These are phyloP conservation scores for Callinectes sapidus DNA, from an alignment of 2,888 invertebrate genomes.

Conservation along the genomic window DNA sequence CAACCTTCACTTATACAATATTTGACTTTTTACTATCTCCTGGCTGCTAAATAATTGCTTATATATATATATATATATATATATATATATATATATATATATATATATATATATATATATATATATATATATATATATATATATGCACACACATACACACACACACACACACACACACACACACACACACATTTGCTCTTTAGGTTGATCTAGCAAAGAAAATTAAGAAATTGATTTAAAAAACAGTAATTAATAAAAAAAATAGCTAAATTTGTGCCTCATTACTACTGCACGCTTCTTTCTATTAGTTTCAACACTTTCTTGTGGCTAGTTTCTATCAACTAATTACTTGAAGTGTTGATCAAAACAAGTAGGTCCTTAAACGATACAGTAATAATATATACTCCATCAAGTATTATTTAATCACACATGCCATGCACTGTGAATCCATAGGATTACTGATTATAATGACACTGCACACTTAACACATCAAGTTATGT, in stretches of 20 bases:
- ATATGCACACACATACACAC: conserved; percentile 49
- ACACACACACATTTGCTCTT: conserved; percentile 45
- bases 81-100: conserved; percentile 51
- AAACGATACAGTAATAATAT: conserved; percentile 45
- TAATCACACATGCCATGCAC: conserved; percentile 54
- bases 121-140: conserved; percentile 51
- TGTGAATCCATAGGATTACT: conserved; percentile 37
- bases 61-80: conserved; percentile 48
- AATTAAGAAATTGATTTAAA: too few relatives aligned
- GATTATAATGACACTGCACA: conserved; percentile 49
- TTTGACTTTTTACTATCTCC: too few relatives aligned
- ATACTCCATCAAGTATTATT: conserved; percentile 43
- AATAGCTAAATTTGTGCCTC: neutral
- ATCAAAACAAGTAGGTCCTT: conserved; percentile 8
- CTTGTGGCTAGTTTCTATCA: neutral
- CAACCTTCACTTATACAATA: too few relatives aligned
- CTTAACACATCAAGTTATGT: conserved; percentile 39
- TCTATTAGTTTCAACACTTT: too few relatives aligned
- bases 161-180: conserved; percentile 48
- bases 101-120: conserved; percentile 42
- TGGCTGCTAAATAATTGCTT: too few relatives aligned
- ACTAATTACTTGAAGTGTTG: neutral
- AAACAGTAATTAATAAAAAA: neutral
- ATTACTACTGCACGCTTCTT: too few relatives aligned
- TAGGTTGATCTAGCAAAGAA: too few relatives aligned